A percentile compares a stretch with the other conserved stretches of the same genome.
Conservation (phyloP, 1,140 invertebrate genomes). For the Drosophila neocordata region DNA sequence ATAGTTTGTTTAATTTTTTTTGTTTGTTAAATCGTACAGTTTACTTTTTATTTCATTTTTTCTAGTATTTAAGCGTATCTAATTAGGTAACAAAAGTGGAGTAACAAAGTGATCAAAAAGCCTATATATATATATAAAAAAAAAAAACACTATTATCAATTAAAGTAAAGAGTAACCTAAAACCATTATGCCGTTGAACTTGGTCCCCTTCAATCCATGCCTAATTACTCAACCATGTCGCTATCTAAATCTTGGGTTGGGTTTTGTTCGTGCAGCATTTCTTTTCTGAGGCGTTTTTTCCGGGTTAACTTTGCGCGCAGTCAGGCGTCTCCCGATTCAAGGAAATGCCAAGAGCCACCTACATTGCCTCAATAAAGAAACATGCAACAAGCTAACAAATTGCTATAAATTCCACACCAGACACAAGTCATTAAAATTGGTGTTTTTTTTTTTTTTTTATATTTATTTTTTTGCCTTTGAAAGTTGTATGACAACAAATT, state of each 20-base stretch:
- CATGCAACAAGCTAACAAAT: constrained; percentile 48
- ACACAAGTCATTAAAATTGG: constrained; percentile 27
- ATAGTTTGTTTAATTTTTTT: constrained; percentile 1
- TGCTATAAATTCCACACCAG: constrained; percentile 39
- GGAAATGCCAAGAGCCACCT: constrained; percentile 51
- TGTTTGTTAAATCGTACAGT: constrained; percentile 6
- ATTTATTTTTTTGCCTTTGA: constrained; percentile 32
- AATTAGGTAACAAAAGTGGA: constrained; percentile 4
- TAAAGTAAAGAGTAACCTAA: not conserved
- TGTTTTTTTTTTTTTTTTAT: constrained; percentile 1
- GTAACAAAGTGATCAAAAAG: constrained; percentile 11
- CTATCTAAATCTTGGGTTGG: not conserved
- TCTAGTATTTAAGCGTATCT: constrained; percentile 6
- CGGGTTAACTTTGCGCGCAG: constrained; percentile 31
- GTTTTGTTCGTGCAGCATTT: constrained; percentile 21
- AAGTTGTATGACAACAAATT: constrained; percentile 48
- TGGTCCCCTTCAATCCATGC: constrained; percentile 5
- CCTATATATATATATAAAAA: not conserved
- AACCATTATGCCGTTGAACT: constrained; percentile 1
- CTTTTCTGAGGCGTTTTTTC: constrained; percentile 18
- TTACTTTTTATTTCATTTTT: constrained; percentile 3
- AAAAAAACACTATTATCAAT: constrained; percentile 7
- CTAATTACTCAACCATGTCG: constrained; percentile 56
- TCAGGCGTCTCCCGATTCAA: constrained; percentile 33
- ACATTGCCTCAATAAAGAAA: constrained; percentile 41